Percentiles rank a stretch among this genome's conserved stretches.
Conservation (phyloP, 1,140 invertebrate species). For the Latrodectus geometricus region DNA sequence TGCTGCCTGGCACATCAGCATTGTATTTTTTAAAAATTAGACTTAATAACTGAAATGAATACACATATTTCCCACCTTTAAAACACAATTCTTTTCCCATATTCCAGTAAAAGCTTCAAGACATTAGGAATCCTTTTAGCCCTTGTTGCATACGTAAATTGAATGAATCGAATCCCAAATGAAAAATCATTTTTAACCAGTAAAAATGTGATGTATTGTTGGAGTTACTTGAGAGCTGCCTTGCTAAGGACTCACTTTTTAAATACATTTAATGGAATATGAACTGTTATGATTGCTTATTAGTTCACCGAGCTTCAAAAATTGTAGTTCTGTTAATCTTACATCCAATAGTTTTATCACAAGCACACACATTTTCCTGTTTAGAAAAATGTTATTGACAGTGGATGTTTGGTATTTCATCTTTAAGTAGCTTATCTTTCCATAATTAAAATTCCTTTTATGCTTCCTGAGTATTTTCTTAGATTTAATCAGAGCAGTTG, state of each 20-base stretch:
- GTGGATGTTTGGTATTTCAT: not conserved
- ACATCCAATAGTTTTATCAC: not conserved
- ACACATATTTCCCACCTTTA: not conserved
- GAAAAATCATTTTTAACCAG: no score
- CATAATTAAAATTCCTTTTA: not conserved
- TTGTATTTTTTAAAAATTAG: not conserved
- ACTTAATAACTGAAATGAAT: not conserved
- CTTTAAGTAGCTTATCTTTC: not conserved
- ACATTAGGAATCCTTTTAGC: no score
- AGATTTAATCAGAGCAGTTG: slow-evolving; percentile 15
- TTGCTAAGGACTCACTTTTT: no score
- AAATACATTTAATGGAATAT: no score
- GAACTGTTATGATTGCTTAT: no score
- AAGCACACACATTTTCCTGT: not conserved
- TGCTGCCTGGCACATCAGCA: not conserved
- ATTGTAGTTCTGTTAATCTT: not conserved
- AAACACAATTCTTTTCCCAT: no score
- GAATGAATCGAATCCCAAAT: no score
- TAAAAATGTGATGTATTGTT: no score
- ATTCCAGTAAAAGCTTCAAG: no score
- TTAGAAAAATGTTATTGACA: not conserved
- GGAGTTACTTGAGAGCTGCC: no score
- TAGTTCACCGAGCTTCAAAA: no score
- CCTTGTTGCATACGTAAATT: no score
- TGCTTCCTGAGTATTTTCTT: not conserved